Evolutionary conservation across 2,113 vertebrate species (phyloP), one percentile per base, ranked within the genome.

Genomic region (Nycticryphes semicollaris): DNA sequence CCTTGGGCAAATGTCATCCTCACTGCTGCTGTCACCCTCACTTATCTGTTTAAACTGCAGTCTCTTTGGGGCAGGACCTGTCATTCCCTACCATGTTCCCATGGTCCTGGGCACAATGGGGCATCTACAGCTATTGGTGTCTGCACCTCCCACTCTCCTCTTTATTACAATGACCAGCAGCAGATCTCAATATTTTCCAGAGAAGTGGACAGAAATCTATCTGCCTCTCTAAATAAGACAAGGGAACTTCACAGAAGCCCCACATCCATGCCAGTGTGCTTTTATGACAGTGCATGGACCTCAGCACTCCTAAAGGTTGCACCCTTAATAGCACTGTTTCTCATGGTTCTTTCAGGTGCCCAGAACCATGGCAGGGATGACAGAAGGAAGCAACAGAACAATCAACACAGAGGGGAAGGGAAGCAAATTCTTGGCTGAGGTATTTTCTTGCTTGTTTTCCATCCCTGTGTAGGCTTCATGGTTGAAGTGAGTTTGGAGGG

Each of bases 211-310:
- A 79, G 70, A 31, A 69, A n/a, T 5, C 7, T n/a, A 6, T 31
- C 9, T 72, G 54, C 43, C n/a, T 72, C 48, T 83, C 85, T 74
- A 28, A 47, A 47, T 19, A 39, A 3, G 10, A 48, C 0, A 0
- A 60, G 30, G 57, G 57, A 48, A 45, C 3, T 20, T 47, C 59
- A 14, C 3, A 51, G 45, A 74, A 80, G 91, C 33, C 25, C 31
- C 25, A 20, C 6, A 30, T 6, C 45, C 43, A 28, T 0, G 0
- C 21, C 50, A n/a, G 62, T 0, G 0, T 3, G 53, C 17, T 23
- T 3, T 77, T 30, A 22, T 8, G 67, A 25, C 20, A 59, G 25
- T 2, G 24, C 35, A 31, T 1, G 35, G 47, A 59, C 37, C 30
- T 33, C 77, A 56, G 81, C 35, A 28, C 8, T 1, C 43, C 72